Conservation (phyloP, 2,797 vertebrate genomes). For the Gila robusta region DNA sequence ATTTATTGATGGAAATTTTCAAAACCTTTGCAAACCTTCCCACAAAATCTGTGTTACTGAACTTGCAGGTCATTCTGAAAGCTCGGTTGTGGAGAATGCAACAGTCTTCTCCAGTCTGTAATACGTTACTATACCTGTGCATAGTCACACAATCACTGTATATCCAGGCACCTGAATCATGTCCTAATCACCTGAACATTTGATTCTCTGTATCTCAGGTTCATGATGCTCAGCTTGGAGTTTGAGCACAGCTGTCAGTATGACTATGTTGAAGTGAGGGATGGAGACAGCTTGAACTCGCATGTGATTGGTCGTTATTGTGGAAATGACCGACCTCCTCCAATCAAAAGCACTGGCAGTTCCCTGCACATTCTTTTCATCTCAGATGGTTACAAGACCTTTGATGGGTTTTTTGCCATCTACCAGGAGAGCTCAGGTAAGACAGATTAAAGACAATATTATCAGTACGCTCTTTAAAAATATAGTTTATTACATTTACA, state of each 20-base stretch:
- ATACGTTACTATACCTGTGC: neutral
- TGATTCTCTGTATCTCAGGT: conserved; percentile 74
- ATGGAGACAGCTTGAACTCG: conserved; percentile 88
- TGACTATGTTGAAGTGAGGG: conserved; percentile 93
- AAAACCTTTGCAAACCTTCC: neutral
- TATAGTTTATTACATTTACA: neutral
- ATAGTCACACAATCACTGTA: neutral
- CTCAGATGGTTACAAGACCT: conserved; percentile 97
- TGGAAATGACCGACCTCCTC: conserved; percentile 88
- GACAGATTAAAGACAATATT: conserved; percentile 74
- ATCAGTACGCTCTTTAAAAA: neutral
- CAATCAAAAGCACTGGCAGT: conserved; percentile 87
- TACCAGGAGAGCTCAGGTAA: conserved; percentile 95
- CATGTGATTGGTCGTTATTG: conserved; percentile 91
- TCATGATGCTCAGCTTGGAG: conserved; percentile 95
- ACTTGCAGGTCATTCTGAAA: neutral
- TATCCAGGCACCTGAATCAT: too few species aligned
- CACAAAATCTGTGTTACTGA: neutral
- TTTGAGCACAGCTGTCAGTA: conserved; percentile 89
- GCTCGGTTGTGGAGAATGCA: neutral
- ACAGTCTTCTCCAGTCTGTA: neutral
- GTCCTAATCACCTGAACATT: neutral
- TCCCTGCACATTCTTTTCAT: conserved; percentile 92
- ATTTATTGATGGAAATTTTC: too few species aligned
- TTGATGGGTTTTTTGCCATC: conserved; percentile 93